Conservation (phyloP, 2,797 vertebrate species). For the Chaetodon trifasciatus region DNA sequence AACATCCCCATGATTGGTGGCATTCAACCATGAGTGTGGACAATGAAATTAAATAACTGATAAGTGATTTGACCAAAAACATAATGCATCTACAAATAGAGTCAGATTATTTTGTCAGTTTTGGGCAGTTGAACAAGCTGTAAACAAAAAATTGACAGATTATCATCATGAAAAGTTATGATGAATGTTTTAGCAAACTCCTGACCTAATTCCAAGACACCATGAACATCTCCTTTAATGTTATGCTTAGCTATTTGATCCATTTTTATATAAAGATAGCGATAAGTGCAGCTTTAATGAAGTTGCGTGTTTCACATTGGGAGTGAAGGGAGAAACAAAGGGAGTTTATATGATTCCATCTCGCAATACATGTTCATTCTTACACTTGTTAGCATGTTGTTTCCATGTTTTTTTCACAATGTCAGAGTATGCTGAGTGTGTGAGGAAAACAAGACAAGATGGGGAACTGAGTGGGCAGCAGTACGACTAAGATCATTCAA, state of each 20-base stretch:
- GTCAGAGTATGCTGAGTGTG: background rate
- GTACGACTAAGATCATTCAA: background rate
- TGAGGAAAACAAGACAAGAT: background rate
- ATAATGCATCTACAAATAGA: no score
- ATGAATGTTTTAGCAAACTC: background rate
- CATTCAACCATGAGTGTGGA: no score
- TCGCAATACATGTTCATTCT: background rate
- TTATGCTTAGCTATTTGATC: no score
- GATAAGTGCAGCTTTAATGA: background rate
- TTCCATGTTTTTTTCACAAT: background rate
- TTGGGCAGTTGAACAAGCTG: background rate
- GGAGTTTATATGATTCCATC: background rate
- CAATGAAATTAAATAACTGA: no score
- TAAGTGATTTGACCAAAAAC: no score
- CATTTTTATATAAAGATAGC: no score
- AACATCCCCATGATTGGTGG: no score
- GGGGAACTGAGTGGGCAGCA: background rate
- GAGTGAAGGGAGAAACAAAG: background rate
- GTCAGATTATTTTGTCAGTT: no score
- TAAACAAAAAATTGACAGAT: background rate
- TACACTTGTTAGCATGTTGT: background rate
- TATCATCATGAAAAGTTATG: no score
- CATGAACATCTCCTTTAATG: no score
- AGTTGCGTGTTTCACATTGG: background rate
- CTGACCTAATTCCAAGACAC: no score